Conservation (phyloP, 2,113 vertebrate species). For the Hemichromis elongatus region DNA sequence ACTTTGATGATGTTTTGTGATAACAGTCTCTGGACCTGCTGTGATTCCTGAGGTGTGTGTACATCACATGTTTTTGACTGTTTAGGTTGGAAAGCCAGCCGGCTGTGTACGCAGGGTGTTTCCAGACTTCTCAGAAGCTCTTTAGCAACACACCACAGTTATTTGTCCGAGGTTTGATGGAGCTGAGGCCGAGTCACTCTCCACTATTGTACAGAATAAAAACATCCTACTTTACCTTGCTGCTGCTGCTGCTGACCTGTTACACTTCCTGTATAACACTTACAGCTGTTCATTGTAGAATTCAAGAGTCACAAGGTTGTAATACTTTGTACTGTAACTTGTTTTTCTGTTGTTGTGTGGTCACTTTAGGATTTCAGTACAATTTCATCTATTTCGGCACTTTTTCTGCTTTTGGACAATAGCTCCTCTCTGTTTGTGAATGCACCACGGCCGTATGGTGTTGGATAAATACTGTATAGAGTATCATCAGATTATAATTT, state of each 20-base stretch:
- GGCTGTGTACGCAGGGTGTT: background rate
- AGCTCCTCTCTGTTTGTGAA: slow-evolving; percentile 62
- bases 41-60: background rate
- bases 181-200: background rate
- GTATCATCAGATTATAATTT: background rate
- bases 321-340: slow-evolving; percentile 40
- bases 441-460: slow-evolving; percentile 43
- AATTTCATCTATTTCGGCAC: slow-evolving; percentile 25
- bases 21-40: background rate
- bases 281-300: slow-evolving; percentile 35
- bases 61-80: background rate
- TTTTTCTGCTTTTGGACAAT: slow-evolving; percentile 45
- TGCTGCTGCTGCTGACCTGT: slow-evolving; percentile 40
- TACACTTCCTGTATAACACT: slow-evolving; percentile 18
- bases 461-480: slow-evolving; percentile 46
- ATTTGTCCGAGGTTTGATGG: slow-evolving; percentile 27
- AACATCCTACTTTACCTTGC: background rate
- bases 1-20: background rate
- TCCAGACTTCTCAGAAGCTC: background rate
- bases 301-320: background rate
- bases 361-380: slow-evolving; percentile 34
- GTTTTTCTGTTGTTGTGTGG: slow-evolving; percentile 24
- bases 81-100: background rate
- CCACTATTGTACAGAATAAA: background rate
- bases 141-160: background rate